Evolutionary conservation across 2,888 invertebrate species (phyloP), one percentile per base, ranked within the genome.

Genomic region (Baccha elongata): DNA sequence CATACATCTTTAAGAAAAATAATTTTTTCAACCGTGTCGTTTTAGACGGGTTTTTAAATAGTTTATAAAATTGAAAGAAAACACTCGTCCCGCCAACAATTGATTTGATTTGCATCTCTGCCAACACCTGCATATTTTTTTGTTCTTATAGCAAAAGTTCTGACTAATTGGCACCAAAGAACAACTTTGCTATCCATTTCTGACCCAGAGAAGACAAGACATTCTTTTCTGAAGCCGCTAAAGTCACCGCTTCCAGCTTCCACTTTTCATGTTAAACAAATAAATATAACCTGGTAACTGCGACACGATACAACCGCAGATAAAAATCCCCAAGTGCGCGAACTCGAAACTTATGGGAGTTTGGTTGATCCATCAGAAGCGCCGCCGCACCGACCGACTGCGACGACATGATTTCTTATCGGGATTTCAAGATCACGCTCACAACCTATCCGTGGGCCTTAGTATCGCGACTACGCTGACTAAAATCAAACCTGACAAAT

Each of bases 251-350:
- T 64, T 42, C 17, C 73, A 78, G 83, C 72, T 83, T 68, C 72
- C 73, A 68, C 58, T 72, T 72, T 78, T 73, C 76, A 64, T 83
- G 76, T 83, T 78, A 58, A 78, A 76, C 55, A 73, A 83, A 83
- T 73, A 78, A 78, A 83, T 52, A 58, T 68, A 52, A 55, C 67
- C 48, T 62, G 62, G 68, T 72, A 78, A 83, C 72, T 62, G 62
- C 72, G 48, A 52, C 44, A 42, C 35, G 83, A 83, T 83, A 83
- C 76, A 83, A 78, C 78, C 53, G 37, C 58, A 83, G 78, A 83
- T 83, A 72, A 83, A 50, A 67, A 62, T 32, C 67, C 26, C 17
- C 42, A 58, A 58, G 40, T 44, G 60, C 32, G 62, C 37, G 62
- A 64, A 68, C 83, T 68, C 8, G 23, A 68, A 78, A 83, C 64